A percentile compares a stretch with the other conserved stretches of the same genome.
Conservation (phyloP, 2,888 invertebrate genomes). For the Balanococcus diminutus region DNA sequence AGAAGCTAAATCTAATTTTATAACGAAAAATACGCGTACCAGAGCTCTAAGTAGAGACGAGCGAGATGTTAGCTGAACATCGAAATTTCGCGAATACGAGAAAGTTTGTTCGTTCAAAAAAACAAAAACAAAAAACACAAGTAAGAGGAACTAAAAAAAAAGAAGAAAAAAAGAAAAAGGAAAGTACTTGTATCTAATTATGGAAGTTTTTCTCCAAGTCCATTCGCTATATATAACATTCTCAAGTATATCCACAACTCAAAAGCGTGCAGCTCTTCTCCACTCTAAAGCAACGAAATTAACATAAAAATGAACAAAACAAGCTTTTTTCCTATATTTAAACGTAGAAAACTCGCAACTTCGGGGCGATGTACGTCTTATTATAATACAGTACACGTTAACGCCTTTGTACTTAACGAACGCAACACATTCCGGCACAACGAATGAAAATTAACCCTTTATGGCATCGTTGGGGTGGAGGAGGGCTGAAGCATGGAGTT, state of each 20-base stretch:
- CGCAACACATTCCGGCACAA: background rate
- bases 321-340: background rate
- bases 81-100: background rate
- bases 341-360: background rate
- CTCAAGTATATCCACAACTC: background rate
- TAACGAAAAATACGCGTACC: background rate
- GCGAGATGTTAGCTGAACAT: background rate
- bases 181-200: slow-evolving; percentile 27
- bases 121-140: background rate
- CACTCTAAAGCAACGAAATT: background rate
- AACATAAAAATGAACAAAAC: slow-evolving; percentile 26
- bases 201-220: background rate
- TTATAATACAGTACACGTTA: slow-evolving; percentile 11
- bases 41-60: background rate
- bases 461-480: background rate
- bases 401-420: background rate
- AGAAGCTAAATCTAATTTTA: background rate
- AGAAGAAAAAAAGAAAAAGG: background rate
- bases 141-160: background rate
- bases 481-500: too few relatives aligned
- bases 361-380: background rate
- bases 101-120: background rate
- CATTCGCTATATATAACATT: background rate
- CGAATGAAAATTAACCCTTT: background rate
- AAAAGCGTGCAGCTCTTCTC: background rate